phyloP scores from a whole-genome alignment of 1,140 invertebrate genomes.

The Trichonephila clavipes region DNA sequence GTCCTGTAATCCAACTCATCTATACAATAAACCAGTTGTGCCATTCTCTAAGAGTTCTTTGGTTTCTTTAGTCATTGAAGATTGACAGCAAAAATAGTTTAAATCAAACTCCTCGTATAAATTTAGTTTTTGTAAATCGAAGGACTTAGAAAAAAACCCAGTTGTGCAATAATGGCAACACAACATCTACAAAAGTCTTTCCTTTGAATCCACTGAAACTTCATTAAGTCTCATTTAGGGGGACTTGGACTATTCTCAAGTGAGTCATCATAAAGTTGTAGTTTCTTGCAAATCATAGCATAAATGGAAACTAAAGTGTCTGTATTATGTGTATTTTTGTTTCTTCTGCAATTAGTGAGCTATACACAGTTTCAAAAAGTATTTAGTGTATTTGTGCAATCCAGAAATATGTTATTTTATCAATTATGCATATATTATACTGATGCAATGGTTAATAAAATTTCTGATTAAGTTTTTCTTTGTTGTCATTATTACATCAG shows the following conservation, averaged over 20 bases:
- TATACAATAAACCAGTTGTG: background rate
- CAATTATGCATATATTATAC: slow-evolving; percentile 17
- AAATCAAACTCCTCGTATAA: background rate
- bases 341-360: slow-evolving; percentile 49
- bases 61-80: background rate
- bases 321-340: slow-evolving; percentile 19
- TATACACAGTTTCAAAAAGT: slow-evolving; percentile 9
- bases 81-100: background rate
- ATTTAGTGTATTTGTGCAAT: slow-evolving; percentile 67
- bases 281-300: background rate
- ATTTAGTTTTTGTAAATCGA: background rate
- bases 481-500: background rate
- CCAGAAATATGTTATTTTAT: slow-evolving; percentile 37
- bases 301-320: background rate
- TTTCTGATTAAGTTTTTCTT: slow-evolving; percentile 20
- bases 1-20: no score
- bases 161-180: background rate
- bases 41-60: background rate
- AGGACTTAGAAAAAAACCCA: background rate
- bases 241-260: background rate
- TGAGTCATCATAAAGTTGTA: background rate
- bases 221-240: background rate
- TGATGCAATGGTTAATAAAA: slow-evolving; percentile 39
- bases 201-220: background rate
- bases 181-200: background rate